Base-by-base conservation (phyloP, 2,113 vertebrate genomes). In the Apteryx owenii region DNA sequence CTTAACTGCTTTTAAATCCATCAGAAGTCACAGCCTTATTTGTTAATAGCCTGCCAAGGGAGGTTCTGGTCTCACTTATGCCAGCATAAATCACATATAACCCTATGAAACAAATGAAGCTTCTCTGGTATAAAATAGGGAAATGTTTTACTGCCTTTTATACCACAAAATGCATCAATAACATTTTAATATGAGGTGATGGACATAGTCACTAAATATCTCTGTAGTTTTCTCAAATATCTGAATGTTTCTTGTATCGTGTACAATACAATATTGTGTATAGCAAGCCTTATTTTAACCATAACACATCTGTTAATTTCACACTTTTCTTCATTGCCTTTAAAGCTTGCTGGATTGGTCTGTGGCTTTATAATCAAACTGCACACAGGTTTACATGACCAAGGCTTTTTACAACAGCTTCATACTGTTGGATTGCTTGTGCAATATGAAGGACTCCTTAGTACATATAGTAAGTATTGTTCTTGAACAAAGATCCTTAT, bases 391-490 rank as follows among this genome's bases (percentile, higher is more conserved):
- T 97, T 99, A 94, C 98, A 98, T 13, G 99, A 99, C 94, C 98
- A 99, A 95, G 98, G 98, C 84, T 99, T 99, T 97, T 98, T 99
- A 23, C 98, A 98, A 84, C 99, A 99, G 97, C 99, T 99, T 71
- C 98, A 99, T 77, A 98, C 98, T 1, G 99, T 99, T 65, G 99
- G 99, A 21, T 94, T 99, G 89, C 96, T 99, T 7, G 99, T 99
- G 46, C 99, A 99, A 68, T 99, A 99, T 78, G 99, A 99, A 98
- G 99, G 99, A 84, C 98, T 99, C n/a, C 99, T 99, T 54, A 99
- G 99, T 90, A 99, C 99, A 0, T 99, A 99, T 50, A 99, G 99
- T 99, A 96, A 99, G 99, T 99, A 96, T 78, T 40, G 17, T 16
- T 36, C 33, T 51, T 46, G 53, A 12, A 28, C 12, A 14, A 25